Evolutionary conservation across 1,140 invertebrate genomes (phyloP), one percentile per base, ranked within the genome.

Genomic region (Achatina immaculata): DNA sequence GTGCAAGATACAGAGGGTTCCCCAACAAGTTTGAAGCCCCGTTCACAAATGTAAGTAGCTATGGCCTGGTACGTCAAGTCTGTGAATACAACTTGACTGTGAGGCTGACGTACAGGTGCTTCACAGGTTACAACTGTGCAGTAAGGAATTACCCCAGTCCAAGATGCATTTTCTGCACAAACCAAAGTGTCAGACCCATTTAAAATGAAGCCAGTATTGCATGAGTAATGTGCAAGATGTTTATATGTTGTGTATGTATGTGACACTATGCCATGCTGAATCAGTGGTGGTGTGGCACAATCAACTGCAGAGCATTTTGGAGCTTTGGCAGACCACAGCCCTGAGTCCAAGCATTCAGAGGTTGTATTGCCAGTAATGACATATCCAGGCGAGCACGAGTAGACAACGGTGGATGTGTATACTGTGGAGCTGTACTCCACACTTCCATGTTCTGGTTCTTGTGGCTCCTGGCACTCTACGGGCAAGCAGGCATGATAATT

Each of bases 11-110:
- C 93, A 28, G 90, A 93, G 58, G 92, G 92, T 69, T 94, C 92
- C 62, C 96, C 96, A n/a, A 95, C 87, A 0, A 98, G 90, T 93
- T 95, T 95, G 87, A 96, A 94, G 11, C 96, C 97, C 83, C 94
- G 93, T 0, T 96, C 95, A 88, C 97, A 98, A 11, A 92, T 89
- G 89, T 97, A 98, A 24, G 93, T 92, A 73, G 97, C 95, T 0
- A 89, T 90, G 0, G 94, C 93, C 4, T 95, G 95, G 62, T 96
- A 92, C 4, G 92, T 92, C 86, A 94, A 94, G 86, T 38, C 95
- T 95, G 73, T 51, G 38, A 34, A 80, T 21, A 40, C 24, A n/a
- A 55, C 65, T 24, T 55, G 9, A 19, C 28, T 38, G 40, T 80
- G 40, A 19, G 36, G 31, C 9, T 28, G n/a, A n/a, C 9, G 66